A percentile compares a stretch with the other conserved stretches of the same genome.
Conservation (phyloP, 2,113 vertebrate species). For the Tautogolabrus adspersus region DNA sequence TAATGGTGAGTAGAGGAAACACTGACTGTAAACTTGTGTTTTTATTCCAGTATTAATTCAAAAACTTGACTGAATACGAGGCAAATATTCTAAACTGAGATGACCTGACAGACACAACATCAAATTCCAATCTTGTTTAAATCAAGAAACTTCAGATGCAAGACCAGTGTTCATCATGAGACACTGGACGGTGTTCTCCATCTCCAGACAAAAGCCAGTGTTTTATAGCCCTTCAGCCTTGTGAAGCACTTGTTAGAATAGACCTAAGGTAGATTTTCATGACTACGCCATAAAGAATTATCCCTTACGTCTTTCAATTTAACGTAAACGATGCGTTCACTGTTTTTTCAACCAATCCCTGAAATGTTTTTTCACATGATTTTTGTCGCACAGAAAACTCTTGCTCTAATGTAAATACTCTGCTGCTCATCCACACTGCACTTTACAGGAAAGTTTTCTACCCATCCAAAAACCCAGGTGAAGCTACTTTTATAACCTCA, state of each 20-base stretch:
- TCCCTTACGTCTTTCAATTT: conserved; percentile 32
- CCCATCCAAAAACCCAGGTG: neutral
- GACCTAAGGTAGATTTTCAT: conserved; percentile 29
- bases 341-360: conserved; percentile 17
- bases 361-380: conserved; percentile 34
- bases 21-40: conserved; percentile 34
- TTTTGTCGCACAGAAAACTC: conserved; percentile 6
- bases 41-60: conserved; percentile 36
- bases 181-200: conserved; percentile 12
- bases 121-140: conserved; percentile 20
- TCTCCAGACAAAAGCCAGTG: conserved; percentile 50
- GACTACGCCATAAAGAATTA: conserved; percentile 31
- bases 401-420: neutral
- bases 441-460: neutral
- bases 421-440: conserved; percentile 3
- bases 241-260: conserved; percentile 11
- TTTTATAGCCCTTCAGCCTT: conserved; percentile 12
- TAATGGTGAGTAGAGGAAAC: conserved; percentile 53
- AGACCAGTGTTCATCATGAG: conserved; percentile 11
- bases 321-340: conserved; percentile 36
- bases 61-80: conserved; percentile 19
- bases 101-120: conserved; percentile 28
- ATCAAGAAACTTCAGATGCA: conserved; percentile 18
- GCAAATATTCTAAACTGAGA: conserved; percentile 26
- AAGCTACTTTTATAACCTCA: conserved; percentile 31